A percentile compares a stretch with the other conserved stretches of the same genome.
phyloP scores from a whole-genome alignment of 1,140 invertebrate species.

The Sycobia sp. region DNA sequence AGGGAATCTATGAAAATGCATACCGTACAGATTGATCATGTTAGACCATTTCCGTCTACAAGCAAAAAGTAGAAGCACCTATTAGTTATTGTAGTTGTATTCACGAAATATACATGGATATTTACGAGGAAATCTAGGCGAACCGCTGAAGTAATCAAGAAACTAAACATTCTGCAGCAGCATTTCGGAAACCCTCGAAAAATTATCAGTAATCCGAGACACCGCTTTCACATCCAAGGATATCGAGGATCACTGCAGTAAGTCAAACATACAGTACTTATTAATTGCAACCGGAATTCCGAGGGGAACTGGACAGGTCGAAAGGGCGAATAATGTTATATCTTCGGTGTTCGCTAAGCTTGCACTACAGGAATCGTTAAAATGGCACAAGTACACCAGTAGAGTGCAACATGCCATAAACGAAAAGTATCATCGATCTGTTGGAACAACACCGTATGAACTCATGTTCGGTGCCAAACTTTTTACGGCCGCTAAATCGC shows the following conservation, averaged over 20 bases:
- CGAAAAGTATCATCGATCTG: too few species aligned
- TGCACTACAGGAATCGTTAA: not conserved
- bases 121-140: slow-evolving; percentile 17
- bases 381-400: too few species aligned
- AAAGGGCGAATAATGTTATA: slow-evolving; percentile 12
- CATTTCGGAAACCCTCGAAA: not conserved
- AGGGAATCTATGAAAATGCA: not conserved
- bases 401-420: too few species aligned
- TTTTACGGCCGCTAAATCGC: too few species aligned
- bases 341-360: not conserved
- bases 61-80: too few species aligned
- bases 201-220: slow-evolving; percentile 33
- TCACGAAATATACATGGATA: too few species aligned
- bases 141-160: not conserved
- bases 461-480: too few species aligned
- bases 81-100: too few species aligned
- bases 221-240: slow-evolving; percentile 16
- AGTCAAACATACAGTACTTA: slow-evolving; percentile 43
- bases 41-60: not conserved
- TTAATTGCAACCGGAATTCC: slow-evolving; percentile 45
- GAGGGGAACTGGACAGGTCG: slow-evolving; percentile 49
- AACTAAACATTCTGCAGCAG: not conserved
- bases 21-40: not conserved
- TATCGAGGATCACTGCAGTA: slow-evolving; percentile 40
- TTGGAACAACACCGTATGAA: too few species aligned